Evolutionary conservation across 2,113 vertebrate genomes (phyloP).

Genomic region (Coptodon bakossiorum): DNA sequence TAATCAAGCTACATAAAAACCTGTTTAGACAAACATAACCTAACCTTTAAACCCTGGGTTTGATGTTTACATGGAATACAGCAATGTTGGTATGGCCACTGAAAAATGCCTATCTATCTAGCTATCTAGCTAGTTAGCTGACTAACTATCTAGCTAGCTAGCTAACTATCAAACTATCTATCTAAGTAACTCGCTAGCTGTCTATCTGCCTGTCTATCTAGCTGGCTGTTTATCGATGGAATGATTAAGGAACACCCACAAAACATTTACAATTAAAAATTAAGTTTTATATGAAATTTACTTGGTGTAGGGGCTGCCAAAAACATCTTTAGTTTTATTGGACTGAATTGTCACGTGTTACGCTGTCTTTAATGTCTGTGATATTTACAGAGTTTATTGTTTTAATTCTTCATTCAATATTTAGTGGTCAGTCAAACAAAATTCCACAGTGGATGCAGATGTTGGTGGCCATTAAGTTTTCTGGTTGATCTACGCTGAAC

Average conservation of each 20-base stretch:
- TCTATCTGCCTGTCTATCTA: accelerated
- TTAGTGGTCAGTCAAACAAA: background rate
- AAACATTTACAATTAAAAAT: background rate
- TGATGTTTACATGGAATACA: background rate
- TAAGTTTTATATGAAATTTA: background rate
- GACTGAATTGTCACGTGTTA: background rate
- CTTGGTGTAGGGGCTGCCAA: background rate
- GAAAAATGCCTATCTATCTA: background rate
- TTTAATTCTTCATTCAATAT: background rate
- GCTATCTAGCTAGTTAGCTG: too few relatives aligned
- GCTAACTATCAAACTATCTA: accelerated
- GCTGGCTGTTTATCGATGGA: accelerated
- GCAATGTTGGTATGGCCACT: background rate
- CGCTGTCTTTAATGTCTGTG: background rate
- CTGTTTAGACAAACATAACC: background rate
- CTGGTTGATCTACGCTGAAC: background rate
- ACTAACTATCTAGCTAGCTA: too few relatives aligned
- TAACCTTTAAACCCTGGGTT: background rate
- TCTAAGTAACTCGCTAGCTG: too few relatives aligned
- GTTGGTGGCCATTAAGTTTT: background rate
- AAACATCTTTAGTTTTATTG: background rate
- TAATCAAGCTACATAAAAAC: background rate
- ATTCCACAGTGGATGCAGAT: background rate
- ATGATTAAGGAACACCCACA: accelerated
- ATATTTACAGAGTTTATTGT: background rate